Evolutionary conservation across 2,113 vertebrate genomes (phyloP).

Genomic region (Osmerus mordax): DNA sequence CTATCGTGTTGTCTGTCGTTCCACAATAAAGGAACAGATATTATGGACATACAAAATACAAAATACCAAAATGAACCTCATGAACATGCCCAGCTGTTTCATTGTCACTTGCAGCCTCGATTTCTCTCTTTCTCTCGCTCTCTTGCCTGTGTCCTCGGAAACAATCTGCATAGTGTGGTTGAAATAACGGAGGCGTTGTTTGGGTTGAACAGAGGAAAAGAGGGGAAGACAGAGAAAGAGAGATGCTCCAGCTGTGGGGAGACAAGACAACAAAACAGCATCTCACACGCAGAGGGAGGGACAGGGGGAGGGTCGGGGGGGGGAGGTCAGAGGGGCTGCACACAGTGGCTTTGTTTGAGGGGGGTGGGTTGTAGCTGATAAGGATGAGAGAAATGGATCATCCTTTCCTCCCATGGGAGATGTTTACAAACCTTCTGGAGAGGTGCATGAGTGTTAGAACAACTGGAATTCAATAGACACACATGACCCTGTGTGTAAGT

Average conservation of each 20-base stretch:
- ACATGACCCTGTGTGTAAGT: too few relatives aligned
- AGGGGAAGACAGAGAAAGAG: constrained; percentile 51
- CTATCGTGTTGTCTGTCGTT: too few relatives aligned
- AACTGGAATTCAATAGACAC: too few relatives aligned
- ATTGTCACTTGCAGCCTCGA: constrained; percentile 69
- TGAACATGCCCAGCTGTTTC: constrained; percentile 75
- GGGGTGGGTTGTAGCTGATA: constrained; percentile 64
- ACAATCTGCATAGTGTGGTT: constrained; percentile 76
- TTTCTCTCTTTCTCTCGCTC: constrained; percentile 63
- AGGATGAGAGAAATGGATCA: constrained; percentile 66
- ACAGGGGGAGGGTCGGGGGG: constrained; percentile 42
- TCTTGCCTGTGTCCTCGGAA: constrained; percentile 67
- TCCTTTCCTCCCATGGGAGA: constrained; percentile 51
- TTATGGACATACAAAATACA: constrained; percentile 8
- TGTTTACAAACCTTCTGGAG: constrained; percentile 40
- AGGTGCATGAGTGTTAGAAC: too few relatives aligned
- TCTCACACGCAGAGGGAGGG: constrained; percentile 66
- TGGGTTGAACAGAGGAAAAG: constrained; percentile 69
- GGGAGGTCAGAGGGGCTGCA: constrained; percentile 51
- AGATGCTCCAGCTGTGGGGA: constrained; percentile 79
- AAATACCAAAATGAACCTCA: constrained; percentile 70
- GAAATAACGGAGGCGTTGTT: constrained; percentile 75
- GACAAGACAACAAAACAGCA: constrained; percentile 77
- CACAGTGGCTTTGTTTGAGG: constrained; percentile 68
- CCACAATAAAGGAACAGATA: too few relatives aligned